Base-by-base conservation (phyloP, 2,797 vertebrate genomes). In the Anolis apletophallus region DNA sequence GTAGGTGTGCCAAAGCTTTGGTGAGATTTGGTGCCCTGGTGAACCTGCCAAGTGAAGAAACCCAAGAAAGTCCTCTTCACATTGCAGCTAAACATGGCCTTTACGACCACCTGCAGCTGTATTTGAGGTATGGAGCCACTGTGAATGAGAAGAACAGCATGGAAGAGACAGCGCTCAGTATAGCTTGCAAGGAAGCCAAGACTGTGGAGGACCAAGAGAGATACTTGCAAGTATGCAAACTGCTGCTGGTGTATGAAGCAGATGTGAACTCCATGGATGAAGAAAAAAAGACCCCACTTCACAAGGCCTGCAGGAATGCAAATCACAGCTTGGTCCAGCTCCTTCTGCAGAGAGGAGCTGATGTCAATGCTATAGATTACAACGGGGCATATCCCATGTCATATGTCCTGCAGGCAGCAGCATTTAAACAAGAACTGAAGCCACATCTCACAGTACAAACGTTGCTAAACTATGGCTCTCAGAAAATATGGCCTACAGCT, bases 401-500 rank as follows among this genome's bases (percentile, higher is more conserved):
- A 17, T 94, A 92, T 5, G 93, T n/a, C 0, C 94, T 97, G 61
- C 96, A 92, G 81, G 82, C n/a, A 0, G 92, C 96, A 0, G 61
- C 91, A 59, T 64, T 95, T 83, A 93, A 55, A 40, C 11, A 55
- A 54, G 84, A 93, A 0, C 88, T 85, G 84, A 85, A 4, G 5
- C 94, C 97, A 0, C 94, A 96, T 54, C 57, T 75, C 52, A 80
- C 94, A 0, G 73, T 96, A 64, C 96, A 96, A 88, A 94, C 91
- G 19, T 94, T 97, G 84, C 96, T 97, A 87, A 97, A 96, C 92
- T 95, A 94, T 0, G 96, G 97, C 26, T 94, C 97, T 55, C 96
- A 92, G 11, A 94, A 90, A 26, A 93, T 97, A 71, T 96, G 96
- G 96, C 97, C 97, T 0, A 90, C 89, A 0, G 95, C 97, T 87